Evolutionary conservation across 2,888 invertebrate genomes (phyloP), one percentile per base, ranked within the genome.

Genomic region (Adineta ricciae): DNA sequence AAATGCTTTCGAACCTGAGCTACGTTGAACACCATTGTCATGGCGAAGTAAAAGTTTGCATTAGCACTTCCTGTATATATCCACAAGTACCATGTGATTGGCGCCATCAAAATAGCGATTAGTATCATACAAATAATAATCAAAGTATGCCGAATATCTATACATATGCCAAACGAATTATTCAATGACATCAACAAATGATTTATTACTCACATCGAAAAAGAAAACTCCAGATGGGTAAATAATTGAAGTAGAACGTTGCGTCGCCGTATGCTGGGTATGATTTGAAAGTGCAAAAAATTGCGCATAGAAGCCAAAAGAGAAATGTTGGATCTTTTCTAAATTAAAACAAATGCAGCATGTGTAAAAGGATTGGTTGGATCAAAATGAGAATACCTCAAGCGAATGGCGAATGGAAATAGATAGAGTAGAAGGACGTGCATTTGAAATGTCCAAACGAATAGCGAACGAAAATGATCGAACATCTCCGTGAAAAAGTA

Each of bases 401-500:
- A 88, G 87, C 89, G 90, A 2, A 92, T 87, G 19, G 91, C 88
- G 46, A 99, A 91, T 0, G 98, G 98, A 27, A 96, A 92, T 85
- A 96, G 93, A 90, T 98, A 98, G 83, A 99, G 92, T 85, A 96
- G 4, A 5, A 78, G 93, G 8, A 95, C 95, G 91, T 98, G 97
- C 88, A 99, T 94, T 93, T 98, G 98, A 90, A 99, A 98, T 87
- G 97, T 95, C 89, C 94, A 96, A 41, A 97, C 93, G 91, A 99
- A 99, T 88, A 99, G 93, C 86, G 94, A 92, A 84, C 96, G 93
- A 89, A 99, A 99, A 91, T 99, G 98, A 88, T 98, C 97, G 92
- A 99, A 99, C 96, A 98, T 97, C 92, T 99, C 98, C 0, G 97
- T 97, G 91, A 99, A 99, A 91, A 99, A 98, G 89, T 99, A 99